These are phyloP conservation scores for Dinomys branickii DNA, from an alignment of 2,113 vertebrate species.

Conservation along the genomic window DNA sequence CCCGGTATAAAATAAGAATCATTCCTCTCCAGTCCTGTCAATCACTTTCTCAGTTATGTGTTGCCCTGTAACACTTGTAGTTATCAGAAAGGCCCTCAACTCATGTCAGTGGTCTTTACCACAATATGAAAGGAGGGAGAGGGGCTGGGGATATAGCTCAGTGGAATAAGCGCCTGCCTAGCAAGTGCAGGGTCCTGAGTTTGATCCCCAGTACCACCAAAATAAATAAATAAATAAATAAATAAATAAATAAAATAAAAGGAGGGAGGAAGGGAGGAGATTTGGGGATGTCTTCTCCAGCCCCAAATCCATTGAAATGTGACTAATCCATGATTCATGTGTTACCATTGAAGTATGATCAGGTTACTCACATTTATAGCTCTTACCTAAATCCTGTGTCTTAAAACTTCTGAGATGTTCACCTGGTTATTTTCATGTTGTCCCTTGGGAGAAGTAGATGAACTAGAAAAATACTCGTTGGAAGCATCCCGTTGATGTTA, in stretches of 20 bases:
- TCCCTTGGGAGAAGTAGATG: background rate
- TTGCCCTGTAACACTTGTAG: background rate
- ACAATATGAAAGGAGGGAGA: background rate
- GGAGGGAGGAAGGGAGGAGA: background rate
- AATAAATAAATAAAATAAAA: no score
- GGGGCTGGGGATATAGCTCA: no score
- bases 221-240: no score
- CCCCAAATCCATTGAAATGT: background rate
- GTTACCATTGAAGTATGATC: background rate
- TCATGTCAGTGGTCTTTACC: background rate
- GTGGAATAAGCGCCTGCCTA: no score
- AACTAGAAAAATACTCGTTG: background rate
- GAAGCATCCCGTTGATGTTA: background rate
- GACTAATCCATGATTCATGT: background rate
- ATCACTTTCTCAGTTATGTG: background rate
- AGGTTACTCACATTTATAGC: background rate
- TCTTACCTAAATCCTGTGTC: background rate
- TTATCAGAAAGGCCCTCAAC: background rate
- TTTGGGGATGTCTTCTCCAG: background rate
- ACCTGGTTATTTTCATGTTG: background rate
- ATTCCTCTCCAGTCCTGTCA: background rate
- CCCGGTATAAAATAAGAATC: background rate
- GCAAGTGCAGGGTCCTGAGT: no score
- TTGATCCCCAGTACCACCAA: no score
- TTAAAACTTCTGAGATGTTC: background rate